Base-by-base conservation (phyloP, 2,888 invertebrate genomes). In the Beris morrisii region DNA sequence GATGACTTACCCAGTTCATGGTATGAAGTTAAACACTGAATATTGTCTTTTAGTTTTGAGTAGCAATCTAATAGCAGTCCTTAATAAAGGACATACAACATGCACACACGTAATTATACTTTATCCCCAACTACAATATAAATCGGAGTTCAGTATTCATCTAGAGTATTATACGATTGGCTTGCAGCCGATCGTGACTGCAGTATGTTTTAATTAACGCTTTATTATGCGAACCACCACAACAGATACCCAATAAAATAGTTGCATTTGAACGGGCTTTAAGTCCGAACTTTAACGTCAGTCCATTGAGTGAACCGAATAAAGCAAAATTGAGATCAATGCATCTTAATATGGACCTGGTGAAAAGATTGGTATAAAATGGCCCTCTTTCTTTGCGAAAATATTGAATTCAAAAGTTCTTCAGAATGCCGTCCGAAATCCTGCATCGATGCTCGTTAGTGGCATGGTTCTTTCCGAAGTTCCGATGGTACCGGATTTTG, bases 341-440 rank as follows among this genome's bases (percentile, higher is more conserved):
- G 83, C 83, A 79, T 5, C 84, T 86, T 5, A 85, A 85, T 74
- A 83, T 82, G 0, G 83, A 83, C 50, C 80, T 85, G 44, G 83
- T 86, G 58, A 83, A 83, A 67, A 86, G 86, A 73, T 82, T 86
- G 0, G 83, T 85, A 0, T 84, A 83, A 72, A 84, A 86, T 72
- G 86, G 86, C 0, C 83, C 84, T 1, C 79, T 11, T 70, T 80
- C 7, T 77, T 80, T 69, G 74, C 76, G 0, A 74, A 76, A 53
- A 77, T 80, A 3, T 70, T 80, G 3, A 75, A 77, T 57, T 78
- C 80, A 0, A 78, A 79, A 55, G 74, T 74, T 0, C 57, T 80
- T 0, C 75, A 75, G 53, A 73, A 73, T 11, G 75, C 77, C 0
- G 65, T 79, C 5, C 53, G 75, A 64, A 73, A 73, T 3, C 71